These are phyloP conservation scores for Iphiclides podalirius DNA, from an alignment of 2,888 invertebrate species.

Conservation along the genomic window DNA sequence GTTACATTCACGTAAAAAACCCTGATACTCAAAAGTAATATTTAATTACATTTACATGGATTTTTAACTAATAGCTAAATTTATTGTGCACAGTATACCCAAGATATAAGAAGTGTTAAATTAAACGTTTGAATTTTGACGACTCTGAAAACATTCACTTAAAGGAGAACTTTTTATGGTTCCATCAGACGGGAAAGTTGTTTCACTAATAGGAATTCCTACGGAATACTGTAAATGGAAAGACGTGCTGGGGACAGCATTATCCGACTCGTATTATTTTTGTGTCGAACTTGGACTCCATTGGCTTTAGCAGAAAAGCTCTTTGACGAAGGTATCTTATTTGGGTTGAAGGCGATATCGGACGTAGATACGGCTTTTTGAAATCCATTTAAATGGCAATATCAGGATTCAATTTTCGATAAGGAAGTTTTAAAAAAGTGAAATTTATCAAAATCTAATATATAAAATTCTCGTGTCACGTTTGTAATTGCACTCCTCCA, in stretches of 20 bases:
- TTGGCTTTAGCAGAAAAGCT: slow-evolving; percentile 57
- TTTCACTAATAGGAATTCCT: slow-evolving; percentile 73
- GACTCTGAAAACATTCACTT: slow-evolving; percentile 63
- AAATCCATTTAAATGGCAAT: slow-evolving; percentile 8
- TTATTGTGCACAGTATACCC: not conserved
- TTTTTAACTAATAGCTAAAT: slow-evolving; percentile 4
- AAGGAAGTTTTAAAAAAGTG: too few species aligned
- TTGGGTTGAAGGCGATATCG: slow-evolving; percentile 25
- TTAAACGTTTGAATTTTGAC: slow-evolving; percentile 57
- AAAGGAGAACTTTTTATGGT: slow-evolving; percentile 66
- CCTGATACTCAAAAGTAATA: too few species aligned
- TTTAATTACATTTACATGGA: not conserved
- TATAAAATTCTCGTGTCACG: too few species aligned
- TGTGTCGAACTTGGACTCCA: slow-evolving; percentile 54
- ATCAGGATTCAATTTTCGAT: not conserved
- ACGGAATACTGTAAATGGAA: slow-evolving; percentile 69
- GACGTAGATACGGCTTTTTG: slow-evolving; percentile 8
- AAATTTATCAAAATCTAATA: too few species aligned
- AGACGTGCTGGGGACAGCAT: slow-evolving; percentile 64
- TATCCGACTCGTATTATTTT: slow-evolving; percentile 70
- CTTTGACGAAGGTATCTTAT: slow-evolving; percentile 41
- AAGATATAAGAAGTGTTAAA: slow-evolving; percentile 33
- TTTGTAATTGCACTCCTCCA: too few species aligned
- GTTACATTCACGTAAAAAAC: too few species aligned
- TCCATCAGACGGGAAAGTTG: slow-evolving; percentile 66